Base-by-base conservation (phyloP, 2,797 vertebrate species). In the Tragelaphus eurycerus region DNA sequence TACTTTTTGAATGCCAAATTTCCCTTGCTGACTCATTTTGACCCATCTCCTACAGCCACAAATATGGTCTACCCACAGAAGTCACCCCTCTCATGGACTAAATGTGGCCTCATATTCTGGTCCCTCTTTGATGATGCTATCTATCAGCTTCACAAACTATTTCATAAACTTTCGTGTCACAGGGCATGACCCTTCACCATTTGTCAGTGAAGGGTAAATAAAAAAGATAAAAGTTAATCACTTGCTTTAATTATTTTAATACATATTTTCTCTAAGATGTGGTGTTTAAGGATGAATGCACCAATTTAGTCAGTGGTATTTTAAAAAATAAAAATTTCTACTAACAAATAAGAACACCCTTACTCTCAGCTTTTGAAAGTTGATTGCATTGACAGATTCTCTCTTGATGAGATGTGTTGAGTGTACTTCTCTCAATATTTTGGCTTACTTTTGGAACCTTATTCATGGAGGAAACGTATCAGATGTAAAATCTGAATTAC, bases 401-500 rank as follows among this genome's bases (percentile, higher is more conserved):
- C n/a, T 96, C 91, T 93, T 59, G 43, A 1, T 71, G 31, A 98
- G 97, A 79, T 0, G 0, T 86, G 76, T 78, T 96, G 94, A 94
- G 86, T n/a, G 1, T 79, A 83, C 62, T 92, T 94, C 82, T 83
- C 52, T 60, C 78, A 55, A 93, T 90, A 92, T 92, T 85, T 96
- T 97, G 90, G 88, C 95, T 97, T 97, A 83, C 93, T 93, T 85
- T 90, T 94, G 59, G 62, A 96, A 50, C 57, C 94, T 97, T 97
- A 98, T 93, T 98, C 97, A 96, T 6, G 97, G 94, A 98, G 95
- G 29, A 74, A 97, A 98, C 93, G 88, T 64, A 98, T 98, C 82
- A 98, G 97, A 97, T 97, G 96, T 97, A 95, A 98, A 98, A 98
- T 98, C 94, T 96, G 97, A 98, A 98, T 98, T 98, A 97, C 98